Evolutionary conservation across 2,888 invertebrate species (phyloP), one percentile per base, ranked within the genome.

Genomic region (Andrena dorsata): DNA sequence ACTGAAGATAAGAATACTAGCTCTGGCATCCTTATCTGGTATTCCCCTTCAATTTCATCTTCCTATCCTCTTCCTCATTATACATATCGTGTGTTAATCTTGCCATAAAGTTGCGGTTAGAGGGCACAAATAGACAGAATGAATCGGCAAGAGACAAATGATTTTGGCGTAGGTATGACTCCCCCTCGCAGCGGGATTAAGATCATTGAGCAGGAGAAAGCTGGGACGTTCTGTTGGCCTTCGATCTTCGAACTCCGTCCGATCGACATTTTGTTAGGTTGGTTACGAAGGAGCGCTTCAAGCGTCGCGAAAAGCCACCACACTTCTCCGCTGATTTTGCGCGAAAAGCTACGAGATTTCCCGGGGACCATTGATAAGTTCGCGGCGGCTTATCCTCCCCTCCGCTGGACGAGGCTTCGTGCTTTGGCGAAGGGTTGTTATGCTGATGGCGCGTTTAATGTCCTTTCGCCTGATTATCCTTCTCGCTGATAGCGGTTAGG

Each of bases 81-180:
- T 30, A 8, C 16, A 8, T 6, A 41, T 53, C 65, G 16, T 26
- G 30, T 78, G 80, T 80, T 80, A 85, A 85, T 68, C 74, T 76
- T 76, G 78, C 66, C 26, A 28, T 32, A 35, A 13, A 66, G 41
- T 73, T 56, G 71, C 56, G 58, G 82, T 85, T 85, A 85, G 83
- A 58, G 65, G 23, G 76, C 51, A 73, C 28, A 68, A 56, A 82
- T 72, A 61, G 30, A 20, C 20, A 47, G 23, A 32, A 75, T 56
- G 53, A 47, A 10, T 41, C 60, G 13, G 28, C 30, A 20, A 56
- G 65, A 61, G 23, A 4, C 10, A 56, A 53, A 64, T 49, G 76
- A 49, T 68, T 68, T 35, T 16, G 16, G 41, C 41, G 41, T 41
- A 16, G 6, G 47, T 64, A 5, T 49, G 63, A 58, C 69, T 47